A percentile compares a stretch with the other conserved stretches of the same genome.
phyloP scores from a whole-genome alignment of 2,888 invertebrate genomes.

The Cerceris ruficornis region DNA sequence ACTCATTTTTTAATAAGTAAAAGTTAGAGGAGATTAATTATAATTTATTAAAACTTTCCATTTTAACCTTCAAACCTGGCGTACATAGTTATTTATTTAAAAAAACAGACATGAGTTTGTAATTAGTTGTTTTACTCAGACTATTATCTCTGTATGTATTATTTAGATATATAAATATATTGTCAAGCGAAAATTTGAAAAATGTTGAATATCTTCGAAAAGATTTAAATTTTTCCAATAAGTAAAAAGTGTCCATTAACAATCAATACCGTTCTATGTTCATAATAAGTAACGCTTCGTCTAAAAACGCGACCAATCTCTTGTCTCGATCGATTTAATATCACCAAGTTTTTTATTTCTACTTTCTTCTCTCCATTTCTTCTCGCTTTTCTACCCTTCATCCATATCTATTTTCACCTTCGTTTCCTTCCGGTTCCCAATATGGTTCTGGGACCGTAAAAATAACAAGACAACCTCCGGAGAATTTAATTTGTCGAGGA shows the following conservation, averaged over 20 bases:
- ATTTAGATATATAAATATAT: no score
- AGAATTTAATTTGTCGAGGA: background rate
- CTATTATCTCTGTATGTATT: no score
- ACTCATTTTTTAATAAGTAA: no score
- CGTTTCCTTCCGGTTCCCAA: constrained; percentile 10
- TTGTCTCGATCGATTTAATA: constrained; percentile 27
- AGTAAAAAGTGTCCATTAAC: background rate
- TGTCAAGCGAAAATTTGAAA: no score
- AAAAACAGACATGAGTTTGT: no score
- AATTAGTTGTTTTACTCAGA: no score
- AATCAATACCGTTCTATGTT: background rate
- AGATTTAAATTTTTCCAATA: no score
- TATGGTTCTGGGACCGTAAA: background rate
- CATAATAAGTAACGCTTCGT: constrained; percentile 4
- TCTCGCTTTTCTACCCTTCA: constrained; percentile 2
- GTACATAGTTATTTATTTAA: no score
- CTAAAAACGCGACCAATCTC: constrained; percentile 4
- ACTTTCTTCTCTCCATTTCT: background rate
- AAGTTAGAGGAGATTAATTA: no score
- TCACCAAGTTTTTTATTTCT: constrained; percentile 1
- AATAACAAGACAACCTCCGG: background rate
- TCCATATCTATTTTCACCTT: constrained; percentile 4
- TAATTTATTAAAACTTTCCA: no score
- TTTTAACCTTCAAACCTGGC: no score
- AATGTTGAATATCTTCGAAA: no score